Conservation (phyloP, 2,113 vertebrate genomes). For the Aepyceros melampus region DNA sequence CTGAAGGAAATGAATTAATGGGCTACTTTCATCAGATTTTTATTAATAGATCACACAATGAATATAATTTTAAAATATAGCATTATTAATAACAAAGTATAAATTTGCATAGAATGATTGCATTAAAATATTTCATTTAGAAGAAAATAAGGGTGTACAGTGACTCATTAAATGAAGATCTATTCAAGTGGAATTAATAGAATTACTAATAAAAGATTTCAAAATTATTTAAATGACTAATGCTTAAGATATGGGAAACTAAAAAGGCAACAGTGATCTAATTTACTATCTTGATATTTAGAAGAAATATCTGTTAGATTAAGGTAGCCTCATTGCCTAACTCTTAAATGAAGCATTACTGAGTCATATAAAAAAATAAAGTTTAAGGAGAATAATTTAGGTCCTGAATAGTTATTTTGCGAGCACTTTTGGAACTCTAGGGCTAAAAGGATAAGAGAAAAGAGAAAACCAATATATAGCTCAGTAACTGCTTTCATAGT, state of each 20-base stretch:
- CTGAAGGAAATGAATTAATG: neutral
- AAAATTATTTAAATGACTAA: slow-evolving; percentile 7
- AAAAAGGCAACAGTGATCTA: neutral
- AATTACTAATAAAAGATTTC: slow-evolving; percentile 38
- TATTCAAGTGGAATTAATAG: slow-evolving; percentile 23
- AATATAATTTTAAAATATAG: slow-evolving; percentile 1
- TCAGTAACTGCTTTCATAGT: neutral
- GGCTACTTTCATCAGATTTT: neutral
- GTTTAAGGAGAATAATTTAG: neutral
- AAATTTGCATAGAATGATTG: neutral
- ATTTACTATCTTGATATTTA: neutral
- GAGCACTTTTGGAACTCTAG: neutral
- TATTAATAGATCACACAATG: neutral
- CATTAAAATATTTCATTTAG: slow-evolving; percentile 22
- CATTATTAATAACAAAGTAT: slow-evolving; percentile 21
- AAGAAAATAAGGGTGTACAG: neutral
- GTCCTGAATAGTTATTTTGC: neutral
- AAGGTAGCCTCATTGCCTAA: neutral
- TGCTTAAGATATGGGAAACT: neutral
- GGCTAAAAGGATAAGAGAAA: neutral
- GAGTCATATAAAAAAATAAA: neutral
- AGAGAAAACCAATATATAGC: neutral
- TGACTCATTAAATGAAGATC: slow-evolving; percentile 41
- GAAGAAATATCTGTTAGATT: neutral
- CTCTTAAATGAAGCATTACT: neutral